Percentiles rank a stretch among this genome's conserved stretches.
Conservation (phyloP, 2,113 vertebrate species). For the Nyctereutes procyonoides region DNA sequence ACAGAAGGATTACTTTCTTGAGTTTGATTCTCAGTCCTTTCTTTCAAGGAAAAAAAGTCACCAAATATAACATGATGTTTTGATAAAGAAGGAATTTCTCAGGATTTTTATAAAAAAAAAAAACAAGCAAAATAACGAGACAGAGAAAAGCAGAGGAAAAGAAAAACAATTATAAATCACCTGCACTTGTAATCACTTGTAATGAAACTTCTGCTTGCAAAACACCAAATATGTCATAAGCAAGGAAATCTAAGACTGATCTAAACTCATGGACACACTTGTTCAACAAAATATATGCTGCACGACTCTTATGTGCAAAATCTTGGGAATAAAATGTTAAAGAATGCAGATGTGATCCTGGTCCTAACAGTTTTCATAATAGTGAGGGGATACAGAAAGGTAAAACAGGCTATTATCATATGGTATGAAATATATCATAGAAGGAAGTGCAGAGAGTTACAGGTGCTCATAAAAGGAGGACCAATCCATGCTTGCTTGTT, state of each 20-base stretch:
- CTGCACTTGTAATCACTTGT: background rate
- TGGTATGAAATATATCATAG: background rate
- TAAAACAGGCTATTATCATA: background rate
- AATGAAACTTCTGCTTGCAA: slow-evolving; percentile 3
- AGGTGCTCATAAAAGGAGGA: background rate
- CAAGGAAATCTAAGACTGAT: background rate
- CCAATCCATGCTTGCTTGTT: background rate
- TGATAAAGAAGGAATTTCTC: slow-evolving; percentile 59
- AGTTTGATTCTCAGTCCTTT: slow-evolving; percentile 28
- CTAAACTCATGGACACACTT: background rate
- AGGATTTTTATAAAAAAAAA: slow-evolving; percentile 15
- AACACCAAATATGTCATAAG: slow-evolving; percentile 18
- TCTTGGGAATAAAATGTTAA: slow-evolving; percentile 37
- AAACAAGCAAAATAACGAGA: slow-evolving; percentile 40
- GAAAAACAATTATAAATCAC: background rate
- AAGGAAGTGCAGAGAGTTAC: background rate
- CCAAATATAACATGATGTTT: slow-evolving; percentile 44
- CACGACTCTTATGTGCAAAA: background rate
- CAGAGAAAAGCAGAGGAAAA: background rate
- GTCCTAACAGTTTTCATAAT: background rate
- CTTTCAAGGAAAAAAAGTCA: slow-evolving; percentile 50
- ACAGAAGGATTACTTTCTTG: background rate
- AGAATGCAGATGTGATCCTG: slow-evolving; percentile 7
- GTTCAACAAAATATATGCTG: slow-evolving; percentile 50
- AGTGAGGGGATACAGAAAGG: background rate